These are phyloP conservation scores for Azorinus chamasolen DNA, from an alignment of 2,888 invertebrate species.

Conservation along the genomic window DNA sequence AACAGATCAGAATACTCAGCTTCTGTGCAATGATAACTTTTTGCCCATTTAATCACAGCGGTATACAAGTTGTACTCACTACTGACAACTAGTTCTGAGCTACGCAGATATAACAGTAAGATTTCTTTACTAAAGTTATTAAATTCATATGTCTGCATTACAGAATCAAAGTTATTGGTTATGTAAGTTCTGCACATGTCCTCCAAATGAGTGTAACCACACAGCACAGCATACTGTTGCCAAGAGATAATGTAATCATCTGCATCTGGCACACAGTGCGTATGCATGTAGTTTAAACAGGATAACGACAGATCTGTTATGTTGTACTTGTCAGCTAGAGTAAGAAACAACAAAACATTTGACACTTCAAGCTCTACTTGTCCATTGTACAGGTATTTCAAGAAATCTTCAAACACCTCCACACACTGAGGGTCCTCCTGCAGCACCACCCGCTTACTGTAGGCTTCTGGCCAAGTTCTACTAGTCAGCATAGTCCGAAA, in stretches of 20 bases:
- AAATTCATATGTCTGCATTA: conserved; percentile 93
- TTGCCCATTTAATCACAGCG: conserved; percentile 93
- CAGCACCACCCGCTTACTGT: conserved; percentile 93
- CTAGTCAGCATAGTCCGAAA: conserved; percentile 98
- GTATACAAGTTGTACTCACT: conserved; percentile 93
- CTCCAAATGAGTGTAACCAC: conserved; percentile 91
- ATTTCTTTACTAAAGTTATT: conserved; percentile 93
- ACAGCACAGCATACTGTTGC: conserved; percentile 95
- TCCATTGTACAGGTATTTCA: conserved; percentile 96
- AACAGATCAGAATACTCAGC: conserved; percentile 26
- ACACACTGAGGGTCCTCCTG: conserved; percentile 95
- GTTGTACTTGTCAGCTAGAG: conserved; percentile 97
- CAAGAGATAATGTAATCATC: conserved; percentile 95
- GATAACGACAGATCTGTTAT: conserved; percentile 94
- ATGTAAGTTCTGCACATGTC: conserved; percentile 87
- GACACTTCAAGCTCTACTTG: conserved; percentile 92
- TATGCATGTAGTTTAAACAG: conserved; percentile 95
- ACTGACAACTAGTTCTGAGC: conserved; percentile 95
- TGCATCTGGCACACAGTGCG: conserved; percentile 94
- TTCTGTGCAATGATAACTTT: conserved; percentile 89
- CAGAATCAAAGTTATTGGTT: conserved; percentile 96
- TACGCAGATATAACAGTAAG: conserved; percentile 92
- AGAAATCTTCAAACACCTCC: conserved; percentile 94
- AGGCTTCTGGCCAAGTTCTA: conserved; percentile 96
- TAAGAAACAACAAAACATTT: conserved; percentile 94